phyloP scores from a whole-genome alignment of 1,140 invertebrate genomes.

The Vanessa tameamea region DNA sequence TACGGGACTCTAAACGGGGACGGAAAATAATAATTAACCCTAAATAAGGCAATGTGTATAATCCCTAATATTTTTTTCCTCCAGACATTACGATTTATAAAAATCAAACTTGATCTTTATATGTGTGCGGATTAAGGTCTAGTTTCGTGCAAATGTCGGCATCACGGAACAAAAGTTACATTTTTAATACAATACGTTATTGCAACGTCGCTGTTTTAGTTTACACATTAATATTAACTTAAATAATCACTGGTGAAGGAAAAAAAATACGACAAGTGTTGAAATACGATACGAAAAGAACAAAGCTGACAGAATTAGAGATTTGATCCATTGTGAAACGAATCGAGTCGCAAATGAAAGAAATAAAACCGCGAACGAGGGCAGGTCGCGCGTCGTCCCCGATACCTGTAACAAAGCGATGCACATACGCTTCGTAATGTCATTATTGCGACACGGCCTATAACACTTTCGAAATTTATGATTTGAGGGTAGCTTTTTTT shows the following conservation, averaged over 20 bases:
- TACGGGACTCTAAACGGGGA: no score
- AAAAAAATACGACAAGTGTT: not conserved
- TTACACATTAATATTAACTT: not conserved
- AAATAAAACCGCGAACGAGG: constrained; percentile 16
- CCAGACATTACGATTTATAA: no score
- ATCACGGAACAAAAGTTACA: no score
- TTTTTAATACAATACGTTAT: no score
- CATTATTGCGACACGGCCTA: constrained; percentile 1
- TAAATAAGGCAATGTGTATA: no score
- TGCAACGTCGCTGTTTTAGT: not conserved
- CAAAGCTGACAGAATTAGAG: constrained; percentile 16
- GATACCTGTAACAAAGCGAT: constrained; percentile 12
- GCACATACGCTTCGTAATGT: constrained; percentile 6
- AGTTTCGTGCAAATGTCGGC: no score
- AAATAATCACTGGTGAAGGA: not conserved
- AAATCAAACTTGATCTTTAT: no score
- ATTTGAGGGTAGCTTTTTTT: not conserved
- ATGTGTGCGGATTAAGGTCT: no score
- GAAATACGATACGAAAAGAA: constrained; percentile 1
- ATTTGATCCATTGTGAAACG: constrained; percentile 10
- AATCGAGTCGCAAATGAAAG: constrained; percentile 6
- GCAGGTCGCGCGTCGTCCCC: constrained; percentile 1
- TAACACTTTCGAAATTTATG: not conserved
- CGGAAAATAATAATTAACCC: no score
- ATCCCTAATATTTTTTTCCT: not conserved